These are phyloP conservation scores for Gymnoscopelus braueri DNA, from an alignment of 2,797 vertebrate species.

Conservation along the genomic window DNA sequence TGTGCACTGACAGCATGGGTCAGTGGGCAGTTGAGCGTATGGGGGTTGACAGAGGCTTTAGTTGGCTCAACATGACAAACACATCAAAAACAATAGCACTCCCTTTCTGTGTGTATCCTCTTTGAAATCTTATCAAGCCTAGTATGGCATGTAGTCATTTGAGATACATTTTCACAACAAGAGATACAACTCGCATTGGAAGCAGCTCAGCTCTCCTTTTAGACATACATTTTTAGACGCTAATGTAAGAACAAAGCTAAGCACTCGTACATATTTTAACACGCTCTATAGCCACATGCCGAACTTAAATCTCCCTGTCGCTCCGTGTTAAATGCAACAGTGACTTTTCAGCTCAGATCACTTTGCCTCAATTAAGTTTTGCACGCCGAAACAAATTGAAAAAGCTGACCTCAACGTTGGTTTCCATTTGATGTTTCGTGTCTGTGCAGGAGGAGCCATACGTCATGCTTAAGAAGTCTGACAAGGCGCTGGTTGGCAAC, in stretches of 20 bases:
- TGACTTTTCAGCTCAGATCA: constrained; percentile 70
- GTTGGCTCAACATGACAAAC: constrained; percentile 24
- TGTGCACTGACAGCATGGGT: constrained; percentile 58
- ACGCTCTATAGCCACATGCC: constrained; percentile 23
- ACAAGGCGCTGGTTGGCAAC: constrained; percentile 93
- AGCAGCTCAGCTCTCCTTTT: constrained; percentile 22
- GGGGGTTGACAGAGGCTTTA: constrained; percentile 20
- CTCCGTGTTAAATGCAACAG: constrained; percentile 73
- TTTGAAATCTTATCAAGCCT: constrained; percentile 5
- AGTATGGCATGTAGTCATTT: neutral
- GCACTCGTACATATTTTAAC: constrained; percentile 61
- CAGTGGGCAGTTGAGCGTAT: constrained; percentile 38
- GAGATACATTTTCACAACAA: constrained; percentile 18
- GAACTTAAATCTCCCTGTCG: constrained; percentile 62
- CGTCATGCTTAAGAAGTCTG: constrained; percentile 98
- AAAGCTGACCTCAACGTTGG: constrained; percentile 77
- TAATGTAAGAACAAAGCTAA: constrained; percentile 25
- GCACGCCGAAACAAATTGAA: constrained; percentile 72
- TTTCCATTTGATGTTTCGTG: constrained; percentile 72
- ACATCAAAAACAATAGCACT: constrained; percentile 22
- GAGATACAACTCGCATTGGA: constrained; percentile 13
- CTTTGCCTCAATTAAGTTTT: constrained; percentile 75
- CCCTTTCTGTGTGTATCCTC: neutral
- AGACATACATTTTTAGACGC: neutral
- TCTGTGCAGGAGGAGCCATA: constrained; percentile 94